Evolutionary conservation across 1,140 invertebrate genomes (phyloP).

Genomic region (Eriocheir sinensis): DNA sequence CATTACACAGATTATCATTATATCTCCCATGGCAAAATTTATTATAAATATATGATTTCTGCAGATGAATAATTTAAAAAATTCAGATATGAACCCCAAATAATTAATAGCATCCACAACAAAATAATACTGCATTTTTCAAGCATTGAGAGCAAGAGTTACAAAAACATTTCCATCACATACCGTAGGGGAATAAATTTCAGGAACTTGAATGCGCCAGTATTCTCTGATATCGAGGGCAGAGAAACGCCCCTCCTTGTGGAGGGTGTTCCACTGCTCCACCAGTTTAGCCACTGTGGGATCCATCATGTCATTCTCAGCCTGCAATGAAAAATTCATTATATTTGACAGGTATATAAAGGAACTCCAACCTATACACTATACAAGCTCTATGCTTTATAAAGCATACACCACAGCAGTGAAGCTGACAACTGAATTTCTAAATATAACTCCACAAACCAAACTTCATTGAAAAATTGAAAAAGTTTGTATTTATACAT

Average conservation of each 20-base stretch:
- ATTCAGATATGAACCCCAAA: too few relatives aligned
- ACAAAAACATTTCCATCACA: neutral
- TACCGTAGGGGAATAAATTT: constrained; percentile 76
- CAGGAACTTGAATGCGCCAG: constrained; percentile 74
- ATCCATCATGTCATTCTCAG: constrained; percentile 73
- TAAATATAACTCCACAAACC: too few relatives aligned
- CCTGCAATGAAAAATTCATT: constrained; percentile 28
- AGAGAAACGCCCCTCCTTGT: constrained; percentile 74
- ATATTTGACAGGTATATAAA: neutral
- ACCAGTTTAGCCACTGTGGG: constrained; percentile 62
- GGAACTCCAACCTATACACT: neutral
- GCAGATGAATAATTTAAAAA: too few relatives aligned
- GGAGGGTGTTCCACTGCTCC: constrained; percentile 61
- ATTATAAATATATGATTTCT: too few relatives aligned
- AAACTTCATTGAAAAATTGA: too few relatives aligned
- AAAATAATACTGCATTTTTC: too few relatives aligned
- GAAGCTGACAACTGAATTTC: too few relatives aligned
- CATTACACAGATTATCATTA: too few relatives aligned
- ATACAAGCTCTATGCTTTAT: neutral
- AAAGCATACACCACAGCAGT: too few relatives aligned
- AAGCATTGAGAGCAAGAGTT: neutral
- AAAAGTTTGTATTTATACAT: too few relatives aligned
- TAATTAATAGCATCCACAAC: too few relatives aligned
- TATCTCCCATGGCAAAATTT: too few relatives aligned
- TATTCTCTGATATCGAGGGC: constrained; percentile 74